phyloP scores from a whole-genome alignment of 2,113 vertebrate species.

The Oreochromis niloticus region DNA sequence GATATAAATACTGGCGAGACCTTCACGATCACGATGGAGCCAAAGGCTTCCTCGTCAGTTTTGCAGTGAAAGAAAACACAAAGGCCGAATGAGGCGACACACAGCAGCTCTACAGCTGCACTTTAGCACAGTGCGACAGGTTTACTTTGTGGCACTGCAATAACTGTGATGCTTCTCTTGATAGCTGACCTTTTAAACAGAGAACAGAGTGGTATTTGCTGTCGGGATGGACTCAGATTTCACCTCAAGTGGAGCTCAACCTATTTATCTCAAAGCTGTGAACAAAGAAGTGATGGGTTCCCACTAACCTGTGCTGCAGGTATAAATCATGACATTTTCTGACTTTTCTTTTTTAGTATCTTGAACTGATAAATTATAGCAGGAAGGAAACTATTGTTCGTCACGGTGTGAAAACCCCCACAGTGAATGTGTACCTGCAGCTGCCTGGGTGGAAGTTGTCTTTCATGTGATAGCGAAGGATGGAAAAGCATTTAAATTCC shows the following conservation, averaged over 20 bases:
- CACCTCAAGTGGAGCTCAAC: background rate
- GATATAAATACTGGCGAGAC: background rate
- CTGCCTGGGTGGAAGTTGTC: background rate
- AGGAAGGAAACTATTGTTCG: rapidly evolving
- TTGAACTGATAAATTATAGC: background rate
- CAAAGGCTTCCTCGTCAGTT: background rate
- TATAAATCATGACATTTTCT: background rate
- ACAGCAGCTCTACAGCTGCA: background rate
- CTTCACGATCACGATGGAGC: background rate
- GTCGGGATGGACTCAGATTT: background rate
- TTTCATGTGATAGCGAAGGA: background rate
- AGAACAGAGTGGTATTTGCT: background rate
- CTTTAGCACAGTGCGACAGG: background rate
- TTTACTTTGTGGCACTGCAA: background rate
- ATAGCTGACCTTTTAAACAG: conserved; percentile 1
- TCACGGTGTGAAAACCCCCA: background rate
- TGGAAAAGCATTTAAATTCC: background rate
- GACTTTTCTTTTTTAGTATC: background rate
- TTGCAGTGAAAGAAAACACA: background rate
- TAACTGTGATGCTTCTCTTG: background rate
- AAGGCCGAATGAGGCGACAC: background rate
- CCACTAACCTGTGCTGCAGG: background rate
- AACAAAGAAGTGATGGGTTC: background rate
- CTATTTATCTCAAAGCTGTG: background rate
- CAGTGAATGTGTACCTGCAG: background rate